Evolutionary conservation across 2,797 vertebrate genomes (phyloP).

Genomic region (Sebastes aleutianus): DNA sequence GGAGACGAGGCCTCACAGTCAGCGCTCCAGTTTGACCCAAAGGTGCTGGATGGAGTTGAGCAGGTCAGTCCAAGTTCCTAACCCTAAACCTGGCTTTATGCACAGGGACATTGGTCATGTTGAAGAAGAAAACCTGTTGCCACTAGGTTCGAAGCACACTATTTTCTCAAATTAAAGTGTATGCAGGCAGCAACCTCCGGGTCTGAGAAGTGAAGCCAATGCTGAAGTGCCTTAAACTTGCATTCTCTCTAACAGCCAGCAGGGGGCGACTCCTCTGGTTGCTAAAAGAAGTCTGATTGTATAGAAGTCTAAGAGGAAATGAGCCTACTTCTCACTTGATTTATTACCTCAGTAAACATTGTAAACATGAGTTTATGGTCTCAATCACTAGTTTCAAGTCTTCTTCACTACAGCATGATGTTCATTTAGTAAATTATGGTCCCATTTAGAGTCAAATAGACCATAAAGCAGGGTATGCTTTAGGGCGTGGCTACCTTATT

Average conservation of each 20-base stretch:
- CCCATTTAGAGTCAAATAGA: too few species aligned
- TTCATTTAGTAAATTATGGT: too few species aligned
- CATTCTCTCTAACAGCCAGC: background rate
- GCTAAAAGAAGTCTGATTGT: background rate
- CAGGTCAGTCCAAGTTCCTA: background rate
- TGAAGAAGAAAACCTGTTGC: background rate
- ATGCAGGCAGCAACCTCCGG: background rate
- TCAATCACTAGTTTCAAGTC: too few species aligned
- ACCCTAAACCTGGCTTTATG: background rate
- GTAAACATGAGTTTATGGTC: too few species aligned
- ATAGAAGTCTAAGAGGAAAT: background rate
- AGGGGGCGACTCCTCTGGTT: background rate
- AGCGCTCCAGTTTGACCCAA: background rate
- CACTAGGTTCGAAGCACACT: background rate
- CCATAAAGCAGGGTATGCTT: too few species aligned
- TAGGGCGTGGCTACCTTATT: rapidly evolving
- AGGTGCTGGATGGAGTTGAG: background rate
- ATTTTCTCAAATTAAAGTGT: background rate
- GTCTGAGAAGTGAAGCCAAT: background rate
- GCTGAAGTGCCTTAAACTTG: too few species aligned
- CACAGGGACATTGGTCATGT: background rate
- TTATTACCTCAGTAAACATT: too few species aligned
- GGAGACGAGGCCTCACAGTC: background rate
- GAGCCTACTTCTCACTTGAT: background rate
- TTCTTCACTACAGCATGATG: too few species aligned